These are phyloP conservation scores for Halocynthia aurantium DNA, from an alignment of 23 tunicate genomes.

Conservation along the genomic window DNA sequence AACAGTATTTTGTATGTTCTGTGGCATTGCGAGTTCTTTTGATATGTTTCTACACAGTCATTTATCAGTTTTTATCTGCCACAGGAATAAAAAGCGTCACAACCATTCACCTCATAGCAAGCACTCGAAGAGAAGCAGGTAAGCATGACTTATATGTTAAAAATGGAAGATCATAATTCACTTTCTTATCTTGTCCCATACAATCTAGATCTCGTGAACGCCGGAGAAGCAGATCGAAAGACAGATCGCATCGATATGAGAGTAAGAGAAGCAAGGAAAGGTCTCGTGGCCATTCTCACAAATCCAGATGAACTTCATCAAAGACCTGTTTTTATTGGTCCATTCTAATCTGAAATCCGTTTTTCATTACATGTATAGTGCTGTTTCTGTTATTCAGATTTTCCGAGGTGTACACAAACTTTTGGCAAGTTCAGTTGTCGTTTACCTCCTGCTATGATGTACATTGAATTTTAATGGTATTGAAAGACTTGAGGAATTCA, in stretches of 20 bases:
- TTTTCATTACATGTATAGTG: no score
- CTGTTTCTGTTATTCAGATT: no score
- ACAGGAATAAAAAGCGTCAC: not conserved
- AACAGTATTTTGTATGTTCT: not conserved
- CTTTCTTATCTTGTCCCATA: not conserved
- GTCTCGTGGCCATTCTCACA: not conserved
- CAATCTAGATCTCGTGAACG: not conserved
- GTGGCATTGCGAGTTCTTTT: not conserved
- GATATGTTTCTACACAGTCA: not conserved
- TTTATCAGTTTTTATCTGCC: not conserved
- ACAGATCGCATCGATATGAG: not conserved
- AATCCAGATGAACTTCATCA: not conserved
- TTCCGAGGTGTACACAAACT: no score
- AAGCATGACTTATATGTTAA: not conserved
- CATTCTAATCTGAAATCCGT: no score
- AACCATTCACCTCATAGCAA: not conserved
- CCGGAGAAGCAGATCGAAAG: constrained; percentile 5
- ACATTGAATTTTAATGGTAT: no score
- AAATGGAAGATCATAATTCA: not conserved
- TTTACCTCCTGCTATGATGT: no score
- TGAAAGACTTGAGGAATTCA: no score
- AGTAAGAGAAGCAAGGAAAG: not conserved
- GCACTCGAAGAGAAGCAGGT: not conserved
- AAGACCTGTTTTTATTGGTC: no score
- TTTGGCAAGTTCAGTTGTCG: no score